These are phyloP conservation scores for Oscheius sp. DNA, from an alignment of 1,140 invertebrate species.

Conservation along the genomic window DNA sequence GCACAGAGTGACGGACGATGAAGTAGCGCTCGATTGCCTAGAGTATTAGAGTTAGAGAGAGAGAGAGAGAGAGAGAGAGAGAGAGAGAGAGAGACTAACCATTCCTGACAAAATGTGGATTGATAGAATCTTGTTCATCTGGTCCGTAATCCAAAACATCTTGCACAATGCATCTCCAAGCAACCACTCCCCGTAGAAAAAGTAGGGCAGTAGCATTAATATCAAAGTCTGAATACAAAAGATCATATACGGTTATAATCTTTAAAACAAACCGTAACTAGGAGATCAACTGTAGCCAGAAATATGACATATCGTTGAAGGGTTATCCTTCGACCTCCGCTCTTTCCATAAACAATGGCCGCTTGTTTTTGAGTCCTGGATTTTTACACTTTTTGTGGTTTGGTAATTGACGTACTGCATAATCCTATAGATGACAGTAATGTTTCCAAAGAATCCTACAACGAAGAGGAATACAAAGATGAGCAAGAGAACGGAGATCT, in stretches of 20 bases:
- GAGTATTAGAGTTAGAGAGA: neutral
- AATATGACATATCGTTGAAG: conserved; percentile 21
- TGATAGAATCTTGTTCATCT: conserved; percentile 24
- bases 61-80: neutral
- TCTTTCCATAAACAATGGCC: neutral
- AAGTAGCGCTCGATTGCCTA: conserved; percentile 21
- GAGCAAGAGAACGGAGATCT: conserved; percentile 7
- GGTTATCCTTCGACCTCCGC: neutral
- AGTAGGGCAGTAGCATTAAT: conserved; percentile 10
- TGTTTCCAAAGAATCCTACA: conserved; percentile 21
- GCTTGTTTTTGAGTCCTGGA: conserved; percentile 13
- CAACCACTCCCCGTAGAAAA: conserved; percentile 26
- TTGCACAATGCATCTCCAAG: conserved; percentile 16
- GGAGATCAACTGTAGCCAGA: conserved; percentile 14
- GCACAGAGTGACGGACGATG: conserved; percentile 10
- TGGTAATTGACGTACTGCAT: conserved; percentile 15
- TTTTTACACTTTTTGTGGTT: neutral
- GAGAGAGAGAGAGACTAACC: neutral
- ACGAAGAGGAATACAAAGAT: conserved; percentile 22
- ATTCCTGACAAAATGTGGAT: conserved; percentile 19
- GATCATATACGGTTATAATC: neutral
- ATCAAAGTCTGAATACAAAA: conserved; percentile 6
- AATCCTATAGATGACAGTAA: conserved; percentile 17
- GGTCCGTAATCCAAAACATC: conserved; percentile 4
- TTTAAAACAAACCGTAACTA: conserved; percentile 17